phyloP scores from a whole-genome alignment of 2,888 invertebrate genomes.

The Sycophila texana region DNA sequence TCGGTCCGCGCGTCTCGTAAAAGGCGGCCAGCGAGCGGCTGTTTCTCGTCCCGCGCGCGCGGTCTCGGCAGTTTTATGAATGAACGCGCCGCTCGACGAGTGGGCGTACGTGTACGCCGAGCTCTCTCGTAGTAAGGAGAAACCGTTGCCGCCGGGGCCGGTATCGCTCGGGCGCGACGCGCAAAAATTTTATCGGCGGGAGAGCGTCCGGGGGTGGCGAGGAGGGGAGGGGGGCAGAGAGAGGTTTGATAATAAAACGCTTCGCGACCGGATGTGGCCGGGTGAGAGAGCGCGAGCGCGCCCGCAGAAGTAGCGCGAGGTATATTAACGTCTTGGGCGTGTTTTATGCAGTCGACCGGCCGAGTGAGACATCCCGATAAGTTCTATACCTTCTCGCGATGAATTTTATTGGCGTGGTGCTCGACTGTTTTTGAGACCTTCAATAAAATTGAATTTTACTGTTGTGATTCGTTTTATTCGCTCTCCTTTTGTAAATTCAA shows the following conservation, averaged over 20 bases:
- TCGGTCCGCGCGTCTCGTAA: background rate
- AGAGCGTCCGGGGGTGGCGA: background rate
- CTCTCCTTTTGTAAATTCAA: no score
- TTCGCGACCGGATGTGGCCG: slow-evolving; percentile 5
- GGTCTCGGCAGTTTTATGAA: background rate
- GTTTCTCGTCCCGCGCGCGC: background rate
- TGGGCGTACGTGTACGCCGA: background rate
- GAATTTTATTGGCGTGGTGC: no score
- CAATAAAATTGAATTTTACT: no score
- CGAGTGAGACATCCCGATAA: background rate
- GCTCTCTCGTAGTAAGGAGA: no score
- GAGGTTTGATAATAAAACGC: slow-evolving; percentile 10
- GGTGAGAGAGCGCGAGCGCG: slow-evolving; percentile 11
- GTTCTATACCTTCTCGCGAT: no score
- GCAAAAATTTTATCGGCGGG: background rate
- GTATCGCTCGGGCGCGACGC: no score
- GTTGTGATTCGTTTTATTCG: no score
- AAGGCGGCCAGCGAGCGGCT: slow-evolving; percentile 6
- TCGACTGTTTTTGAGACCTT: no score
- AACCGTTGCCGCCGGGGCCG: no score
- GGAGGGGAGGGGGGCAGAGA: no score
- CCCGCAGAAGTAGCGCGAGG: background rate
- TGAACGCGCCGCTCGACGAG: background rate
- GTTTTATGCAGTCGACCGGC: background rate
- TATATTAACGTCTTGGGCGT: background rate